Conservation (phyloP, 35 echinoderm and acorn worm species). For the Holothuria glaberrima region DNA sequence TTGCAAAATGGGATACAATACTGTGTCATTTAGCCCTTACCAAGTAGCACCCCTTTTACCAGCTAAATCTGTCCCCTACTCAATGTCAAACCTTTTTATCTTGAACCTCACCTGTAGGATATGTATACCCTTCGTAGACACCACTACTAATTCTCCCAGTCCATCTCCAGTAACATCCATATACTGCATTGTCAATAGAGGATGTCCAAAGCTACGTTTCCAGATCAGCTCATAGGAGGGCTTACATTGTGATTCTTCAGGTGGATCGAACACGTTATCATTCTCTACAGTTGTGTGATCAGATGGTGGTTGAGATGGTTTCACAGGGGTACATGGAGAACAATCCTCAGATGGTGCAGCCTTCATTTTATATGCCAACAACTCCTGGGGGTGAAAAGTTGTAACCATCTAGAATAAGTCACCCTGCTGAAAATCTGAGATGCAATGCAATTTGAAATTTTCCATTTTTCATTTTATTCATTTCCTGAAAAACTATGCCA, state of each 20-base stretch:
- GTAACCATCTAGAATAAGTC: no score
- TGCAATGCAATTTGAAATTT: no score
- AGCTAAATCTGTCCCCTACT: no score
- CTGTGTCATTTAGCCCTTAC: no score
- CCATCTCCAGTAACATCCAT: slow-evolving; percentile 94
- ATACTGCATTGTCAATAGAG: slow-evolving; percentile 82
- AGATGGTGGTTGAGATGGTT: background rate
- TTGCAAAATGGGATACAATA: no score
- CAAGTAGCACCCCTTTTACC: no score
- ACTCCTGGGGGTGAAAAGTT: background rate
- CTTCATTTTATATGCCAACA: slow-evolving; percentile 36
- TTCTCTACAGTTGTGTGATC: slow-evolving; percentile 18
- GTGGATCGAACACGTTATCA: background rate
- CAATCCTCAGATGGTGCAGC: background rate
- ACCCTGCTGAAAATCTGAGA: no score
- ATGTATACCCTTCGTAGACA: slow-evolving; percentile 81
- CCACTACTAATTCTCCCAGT: slow-evolving; percentile 79
- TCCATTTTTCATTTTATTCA: no score
- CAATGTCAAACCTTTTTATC: background rate
- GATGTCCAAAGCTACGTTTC: slow-evolving; percentile 91
- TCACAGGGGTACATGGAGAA: background rate
- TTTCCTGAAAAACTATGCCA: no score
- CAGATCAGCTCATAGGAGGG: slow-evolving; percentile 66
- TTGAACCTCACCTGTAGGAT: slow-evolving; percentile 75
- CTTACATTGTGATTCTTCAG: background rate